Evolutionary conservation across 2,113 vertebrate species (phyloP).

Genomic region (Cairina moschata): DNA sequence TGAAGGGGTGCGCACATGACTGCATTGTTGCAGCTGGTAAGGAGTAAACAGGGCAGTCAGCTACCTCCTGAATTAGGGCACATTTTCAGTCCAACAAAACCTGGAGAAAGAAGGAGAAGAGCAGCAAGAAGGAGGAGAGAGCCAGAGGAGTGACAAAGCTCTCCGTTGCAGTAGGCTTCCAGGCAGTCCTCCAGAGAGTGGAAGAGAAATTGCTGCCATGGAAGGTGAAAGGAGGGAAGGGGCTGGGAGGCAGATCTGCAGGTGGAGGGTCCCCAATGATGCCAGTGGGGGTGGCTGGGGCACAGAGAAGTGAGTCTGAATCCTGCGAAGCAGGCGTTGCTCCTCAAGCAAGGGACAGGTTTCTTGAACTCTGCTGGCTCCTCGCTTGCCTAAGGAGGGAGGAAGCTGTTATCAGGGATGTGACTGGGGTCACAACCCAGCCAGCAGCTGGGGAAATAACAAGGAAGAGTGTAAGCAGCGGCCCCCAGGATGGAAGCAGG

Average conservation of each 20-base stretch:
- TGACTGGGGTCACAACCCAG: conserved; percentile 45
- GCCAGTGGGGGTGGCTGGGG: not conserved
- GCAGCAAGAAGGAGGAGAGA: not conserved
- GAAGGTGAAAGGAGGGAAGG: not conserved
- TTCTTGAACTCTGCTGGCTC: conserved; percentile 23
- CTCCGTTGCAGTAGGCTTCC: not conserved
- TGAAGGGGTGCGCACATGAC: not conserved
- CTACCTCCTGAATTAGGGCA: not conserved
- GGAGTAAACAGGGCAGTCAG: not conserved
- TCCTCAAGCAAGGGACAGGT: conserved; percentile 12
- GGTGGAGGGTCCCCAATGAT: not conserved
- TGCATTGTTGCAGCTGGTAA: not conserved
- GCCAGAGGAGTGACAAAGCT: not conserved
- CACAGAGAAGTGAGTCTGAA: not conserved
- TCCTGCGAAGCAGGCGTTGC: conserved; percentile 6
- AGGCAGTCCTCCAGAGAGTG: not conserved
- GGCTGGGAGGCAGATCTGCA: not conserved
- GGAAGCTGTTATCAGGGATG: conserved; percentile 34
- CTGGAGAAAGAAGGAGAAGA: not conserved
- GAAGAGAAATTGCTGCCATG: not conserved
- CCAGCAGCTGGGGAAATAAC: conserved; percentile 61
- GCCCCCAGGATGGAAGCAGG: not conserved
- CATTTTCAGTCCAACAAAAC: not conserved
- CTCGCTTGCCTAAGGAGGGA: not conserved
- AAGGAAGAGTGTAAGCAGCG: conserved; percentile 38